Percentiles rank a stretch among this genome's conserved stretches.
Conservation (phyloP, 2,888 invertebrate genomes). For the Branchipolynoe longqiensis region DNA sequence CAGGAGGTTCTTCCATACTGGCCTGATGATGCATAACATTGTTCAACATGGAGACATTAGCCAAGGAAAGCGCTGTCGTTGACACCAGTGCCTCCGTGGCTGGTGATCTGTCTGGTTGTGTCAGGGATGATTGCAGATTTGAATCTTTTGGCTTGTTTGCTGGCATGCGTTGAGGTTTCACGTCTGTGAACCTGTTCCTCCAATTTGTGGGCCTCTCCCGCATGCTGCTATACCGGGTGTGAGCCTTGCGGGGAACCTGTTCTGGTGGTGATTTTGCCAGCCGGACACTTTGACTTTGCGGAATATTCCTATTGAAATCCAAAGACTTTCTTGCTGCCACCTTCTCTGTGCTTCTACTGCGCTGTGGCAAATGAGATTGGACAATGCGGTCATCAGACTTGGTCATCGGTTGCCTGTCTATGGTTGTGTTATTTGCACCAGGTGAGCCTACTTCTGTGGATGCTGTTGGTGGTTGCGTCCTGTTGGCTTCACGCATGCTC, state of each 20-base stretch:
- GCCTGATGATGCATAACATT: not conserved
- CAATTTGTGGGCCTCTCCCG: not conserved
- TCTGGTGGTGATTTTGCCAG: not conserved
- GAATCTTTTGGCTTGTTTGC: too few species aligned
- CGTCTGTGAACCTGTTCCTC: not conserved
- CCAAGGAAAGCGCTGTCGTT: not conserved
- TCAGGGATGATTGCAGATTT: too few species aligned
- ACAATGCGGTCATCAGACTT: too few species aligned
- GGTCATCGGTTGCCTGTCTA: too few species aligned
- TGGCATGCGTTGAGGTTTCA: not conserved
- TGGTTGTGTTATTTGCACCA: too few species aligned
- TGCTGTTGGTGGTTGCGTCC: too few species aligned
- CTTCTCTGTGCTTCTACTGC: not conserved
- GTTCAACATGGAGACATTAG: not conserved
- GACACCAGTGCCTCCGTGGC: not conserved
- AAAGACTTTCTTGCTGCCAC: not conserved
- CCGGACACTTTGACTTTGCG: conserved; percentile 23
- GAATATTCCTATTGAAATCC: not conserved
- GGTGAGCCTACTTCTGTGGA: too few species aligned
- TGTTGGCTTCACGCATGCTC: not conserved
- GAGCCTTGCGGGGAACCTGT: not conserved
- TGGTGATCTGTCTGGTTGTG: too few species aligned
- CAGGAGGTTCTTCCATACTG: not conserved
- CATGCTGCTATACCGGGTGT: conserved; percentile 14
- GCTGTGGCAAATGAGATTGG: not conserved